A percentile compares a stretch with the other conserved stretches of the same genome.
Evolutionary conservation across 2,113 vertebrate species (phyloP).

Genomic region (Hippocampus abdominalis): DNA sequence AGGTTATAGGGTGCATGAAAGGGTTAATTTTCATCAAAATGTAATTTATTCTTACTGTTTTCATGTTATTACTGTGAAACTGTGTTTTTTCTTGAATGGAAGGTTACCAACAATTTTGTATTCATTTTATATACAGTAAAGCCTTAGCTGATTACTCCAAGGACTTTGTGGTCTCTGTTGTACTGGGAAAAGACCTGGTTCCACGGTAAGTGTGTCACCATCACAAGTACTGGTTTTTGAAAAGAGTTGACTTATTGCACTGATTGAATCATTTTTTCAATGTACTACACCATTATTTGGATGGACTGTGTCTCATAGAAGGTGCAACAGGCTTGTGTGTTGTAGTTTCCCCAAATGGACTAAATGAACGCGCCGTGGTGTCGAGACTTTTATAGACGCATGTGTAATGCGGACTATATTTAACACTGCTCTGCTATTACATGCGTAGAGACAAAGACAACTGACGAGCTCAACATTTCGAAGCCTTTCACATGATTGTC

Average conservation of each 20-base stretch:
- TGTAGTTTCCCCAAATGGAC: constrained; percentile 5
- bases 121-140: constrained; percentile 75
- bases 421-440: constrained; percentile 42
- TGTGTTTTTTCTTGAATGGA: neutral
- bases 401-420: constrained; percentile 30
- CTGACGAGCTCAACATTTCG: neutral
- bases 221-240: neutral
- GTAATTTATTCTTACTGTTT: neutral
- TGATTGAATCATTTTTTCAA: neutral
- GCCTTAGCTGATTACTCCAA: constrained; percentile 87
- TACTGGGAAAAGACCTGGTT: constrained; percentile 92
- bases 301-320: neutral
- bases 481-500: neutral
- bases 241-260: neutral
- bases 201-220: constrained; percentile 77
- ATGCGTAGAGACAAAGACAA: constrained; percentile 13
- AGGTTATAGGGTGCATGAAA: too few species aligned
- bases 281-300: neutral
- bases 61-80: neutral
- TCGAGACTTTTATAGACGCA: constrained; percentile 27
- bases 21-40: too few species aligned
- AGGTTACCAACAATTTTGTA: neutral
- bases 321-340: constrained; percentile 3
- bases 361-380: constrained; percentile 13
- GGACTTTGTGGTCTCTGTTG: constrained; percentile 85